Evolutionary conservation across 2,888 invertebrate species (phyloP), one percentile per base, ranked within the genome.

Genomic region (Eristalinus aeneus): DNA sequence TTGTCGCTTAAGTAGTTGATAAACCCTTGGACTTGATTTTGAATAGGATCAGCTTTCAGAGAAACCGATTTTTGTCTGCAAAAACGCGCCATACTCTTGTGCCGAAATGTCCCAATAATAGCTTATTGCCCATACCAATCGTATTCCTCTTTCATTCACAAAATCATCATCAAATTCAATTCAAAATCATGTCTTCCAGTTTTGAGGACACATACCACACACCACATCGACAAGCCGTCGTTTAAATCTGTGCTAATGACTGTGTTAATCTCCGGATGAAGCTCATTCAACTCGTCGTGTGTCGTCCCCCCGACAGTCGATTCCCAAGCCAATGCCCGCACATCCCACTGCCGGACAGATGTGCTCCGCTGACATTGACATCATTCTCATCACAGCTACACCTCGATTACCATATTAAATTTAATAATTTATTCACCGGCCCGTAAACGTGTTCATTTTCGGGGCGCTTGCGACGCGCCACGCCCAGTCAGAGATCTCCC

Each of bases 181-280:
- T 27, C 27, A 27, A 27, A 67, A 54, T 82, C 61, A 53, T 88
- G 89, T 78, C 88, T 88, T 79, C 88, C 79, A 61, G 63, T 58
- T 67, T 63, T 23, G n/a, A 53, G 12, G 74, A 74, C 73, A 22
- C 39, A 31, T 36, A 23, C 0, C 39, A 31, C 67, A 23, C 0
- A 23, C 20, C 53, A 9, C 53, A 9, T 23, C 46, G n/a, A 23
- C 63, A 10, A 20, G 5, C 39, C 32, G 67, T 67, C 63, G 27
- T 27, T 27, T 27, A 27, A 5, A 27, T 27, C 27, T 27, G 27
- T 27, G 27, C 27, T 27, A 27, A 27, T 27, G 27, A 27, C 27
- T 27, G 27, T 27, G 27, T 27, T 27, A 27, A 27, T 27, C 27
- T 27, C 2, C 27, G 5, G 5, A 27, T n/a, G 27, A 27, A 5